Evolutionary conservation across 2,888 invertebrate genomes (phyloP), one percentile per base, ranked within the genome.

Genomic region (Drosophila rellima): DNA sequence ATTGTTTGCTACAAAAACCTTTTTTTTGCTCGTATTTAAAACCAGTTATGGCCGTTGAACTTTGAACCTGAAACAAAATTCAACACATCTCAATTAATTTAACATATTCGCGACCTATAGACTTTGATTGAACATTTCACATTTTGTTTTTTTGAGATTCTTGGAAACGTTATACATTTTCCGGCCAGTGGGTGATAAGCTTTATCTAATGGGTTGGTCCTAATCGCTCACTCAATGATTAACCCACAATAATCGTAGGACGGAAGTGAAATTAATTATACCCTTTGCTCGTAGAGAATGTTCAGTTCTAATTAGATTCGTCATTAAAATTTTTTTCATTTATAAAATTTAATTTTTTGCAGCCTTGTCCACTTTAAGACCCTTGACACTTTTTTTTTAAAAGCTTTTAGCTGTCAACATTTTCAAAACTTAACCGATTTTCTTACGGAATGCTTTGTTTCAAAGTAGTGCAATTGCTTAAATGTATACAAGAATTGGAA

Each of bases 171-270:
- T 65, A 70, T 79, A 73, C 64, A 54, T 63, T 26, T 55, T 42
- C 17, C 6, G 42, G 8, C 40, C 26, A 13, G 10, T 17, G n/a
- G 20, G 47, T 48, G 82, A 83, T 87, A 80, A 72, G 72, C 69
- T 69, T 80, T 84, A 87, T 84, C 75, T 70, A 48, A 4, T 44
- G 45, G 62, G 55, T 81, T 79, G 44, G 57, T n/a, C 15, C 63
- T 57, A 79, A 62, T 64, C 59, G 51, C 18, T 67, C 29, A 33
- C 26, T 48, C 48, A 13, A 33, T 17, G 47, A 15, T 29, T 29
- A 17, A 31, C n/a, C n/a, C 29, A 26, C 15, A 17, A 31, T 18
- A 47, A 11, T 29, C 11, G 15, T 37, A 15, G 37, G 15, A 15
- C 37, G 37, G 37, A 17, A 15, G 15, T 17, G 15, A 37, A 37